Evolutionary conservation across 2,888 invertebrate species (phyloP).

Genomic region (Prenolepis imparis): DNA sequence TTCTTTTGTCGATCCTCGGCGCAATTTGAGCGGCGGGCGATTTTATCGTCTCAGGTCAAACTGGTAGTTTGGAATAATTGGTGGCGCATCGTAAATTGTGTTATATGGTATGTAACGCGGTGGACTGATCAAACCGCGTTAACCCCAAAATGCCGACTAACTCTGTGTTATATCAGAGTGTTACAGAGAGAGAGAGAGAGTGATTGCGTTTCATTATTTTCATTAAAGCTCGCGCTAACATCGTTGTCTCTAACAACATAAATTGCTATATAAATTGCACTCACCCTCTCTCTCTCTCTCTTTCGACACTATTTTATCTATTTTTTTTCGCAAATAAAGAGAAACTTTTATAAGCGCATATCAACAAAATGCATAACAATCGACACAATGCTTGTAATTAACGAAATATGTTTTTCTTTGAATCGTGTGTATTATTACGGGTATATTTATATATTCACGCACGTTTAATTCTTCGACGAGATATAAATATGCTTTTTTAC

Average conservation of each 20-base stretch:
- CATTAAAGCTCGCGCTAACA: conserved; percentile 24
- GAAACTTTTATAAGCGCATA: neutral
- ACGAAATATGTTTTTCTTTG: neutral
- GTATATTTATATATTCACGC: neutral
- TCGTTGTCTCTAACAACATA: neutral
- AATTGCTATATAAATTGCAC: neutral
- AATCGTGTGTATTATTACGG: neutral
- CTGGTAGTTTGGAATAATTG: conserved; percentile 21
- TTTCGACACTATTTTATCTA: neutral
- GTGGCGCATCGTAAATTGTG: conserved; percentile 54
- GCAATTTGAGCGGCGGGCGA: conserved; percentile 40
- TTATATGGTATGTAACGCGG: conserved; percentile 7
- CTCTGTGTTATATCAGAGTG: neutral
- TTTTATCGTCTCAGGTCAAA: conserved; percentile 56
- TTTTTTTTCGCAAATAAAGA: neutral
- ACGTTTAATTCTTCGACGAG: neutral
- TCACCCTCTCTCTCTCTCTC: too few relatives aligned
- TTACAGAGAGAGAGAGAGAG: conserved; percentile 4
- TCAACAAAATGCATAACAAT: neutral
- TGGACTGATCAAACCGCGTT: conserved; percentile 38
- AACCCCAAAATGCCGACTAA: conserved; percentile 30
- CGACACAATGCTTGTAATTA: neutral
- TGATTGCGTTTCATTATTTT: conserved; percentile 42
- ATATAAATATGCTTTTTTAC: conserved; percentile 3
- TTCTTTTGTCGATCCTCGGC: conserved; percentile 28